Evolutionary conservation across 2,113 vertebrate genomes (phyloP).

Genomic region (Cephalopholis sonnerati): DNA sequence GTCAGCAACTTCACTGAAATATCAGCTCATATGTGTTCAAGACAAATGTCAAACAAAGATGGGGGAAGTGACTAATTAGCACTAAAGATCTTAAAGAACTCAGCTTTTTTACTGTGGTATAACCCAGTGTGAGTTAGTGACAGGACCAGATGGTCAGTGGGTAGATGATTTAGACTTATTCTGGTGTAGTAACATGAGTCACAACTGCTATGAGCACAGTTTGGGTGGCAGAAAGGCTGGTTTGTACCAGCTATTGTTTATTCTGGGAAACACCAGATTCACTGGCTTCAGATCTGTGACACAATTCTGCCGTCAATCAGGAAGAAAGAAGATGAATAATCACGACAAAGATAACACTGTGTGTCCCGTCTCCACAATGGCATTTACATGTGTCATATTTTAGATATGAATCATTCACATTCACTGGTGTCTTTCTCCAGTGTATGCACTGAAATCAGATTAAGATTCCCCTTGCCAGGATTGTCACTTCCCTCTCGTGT

Average conservation of each 20-base stretch:
- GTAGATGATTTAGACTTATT: conserved; percentile 23
- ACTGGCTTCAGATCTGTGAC: conserved; percentile 15
- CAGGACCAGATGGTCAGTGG: conserved; percentile 40
- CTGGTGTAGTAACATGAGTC: conserved; percentile 2
- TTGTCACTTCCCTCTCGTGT: conserved; percentile 30
- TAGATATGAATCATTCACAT: conserved; percentile 2
- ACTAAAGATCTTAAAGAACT: not conserved
- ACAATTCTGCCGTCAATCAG: conserved; percentile 14
- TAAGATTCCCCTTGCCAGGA: not conserved
- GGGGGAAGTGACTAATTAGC: not conserved
- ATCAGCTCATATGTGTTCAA: not conserved
- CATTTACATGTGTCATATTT: conserved; percentile 12
- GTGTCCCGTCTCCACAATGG: not conserved
- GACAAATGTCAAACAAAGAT: not conserved
- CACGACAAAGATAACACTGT: not conserved
- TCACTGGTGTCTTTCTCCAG: not conserved
- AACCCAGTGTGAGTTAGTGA: conserved; percentile 11
- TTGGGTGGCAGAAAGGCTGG: not conserved
- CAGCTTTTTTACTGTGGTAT: not conserved
- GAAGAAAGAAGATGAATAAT: conserved; percentile 4
- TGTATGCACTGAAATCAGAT: not conserved
- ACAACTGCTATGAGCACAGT: not conserved
- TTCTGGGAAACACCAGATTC: not conserved
- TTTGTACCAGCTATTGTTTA: not conserved
- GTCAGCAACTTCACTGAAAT: not conserved